Evolutionary conservation across 1,140 invertebrate genomes (phyloP).

Genomic region (Choristoneura fumiferana): DNA sequence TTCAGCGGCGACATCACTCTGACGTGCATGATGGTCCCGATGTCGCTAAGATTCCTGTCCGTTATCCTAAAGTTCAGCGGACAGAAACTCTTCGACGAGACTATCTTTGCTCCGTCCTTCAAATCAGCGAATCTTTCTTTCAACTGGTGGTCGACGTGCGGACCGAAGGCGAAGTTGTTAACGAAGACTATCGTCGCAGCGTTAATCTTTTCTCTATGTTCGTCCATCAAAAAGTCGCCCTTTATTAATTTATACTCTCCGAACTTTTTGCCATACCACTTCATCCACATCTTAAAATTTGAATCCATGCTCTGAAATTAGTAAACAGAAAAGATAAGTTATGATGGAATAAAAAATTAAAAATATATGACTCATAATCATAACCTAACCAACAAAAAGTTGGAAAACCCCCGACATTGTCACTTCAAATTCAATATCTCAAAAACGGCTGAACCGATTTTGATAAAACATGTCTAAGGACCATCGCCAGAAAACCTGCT

Average conservation of each 20-base stretch:
- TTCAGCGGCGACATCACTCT: conserved; percentile 95
- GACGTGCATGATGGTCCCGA: conserved; percentile 99
- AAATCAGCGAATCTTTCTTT: conserved; percentile 98
- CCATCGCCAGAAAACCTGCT: too few species aligned
- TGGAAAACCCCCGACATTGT: too few species aligned
- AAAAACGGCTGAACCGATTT: too few species aligned
- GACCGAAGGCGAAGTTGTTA: conserved; percentile 99
- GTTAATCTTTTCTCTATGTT: conserved; percentile 95
- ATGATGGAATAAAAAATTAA: too few species aligned
- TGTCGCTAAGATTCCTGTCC: conserved; percentile 91
- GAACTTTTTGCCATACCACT: conserved; percentile 97
- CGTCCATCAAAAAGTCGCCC: conserved; percentile 95
- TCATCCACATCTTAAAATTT: conserved; percentile 96
- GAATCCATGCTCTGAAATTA: conserved; percentile 89
- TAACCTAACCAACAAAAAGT: too few species aligned
- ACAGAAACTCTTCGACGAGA: conserved; percentile 99
- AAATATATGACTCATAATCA: too few species aligned
- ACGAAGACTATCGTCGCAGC: conserved; percentile 97
- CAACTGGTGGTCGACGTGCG: conserved; percentile 96
- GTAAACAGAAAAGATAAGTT: too few species aligned
- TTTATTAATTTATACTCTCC: conserved; percentile 95
- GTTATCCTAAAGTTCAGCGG: conserved; percentile 98
- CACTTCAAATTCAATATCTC: too few species aligned
- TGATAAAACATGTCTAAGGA: too few species aligned
- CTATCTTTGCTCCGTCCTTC: conserved; percentile 96